These are phyloP conservation scores for Adoxophyes honmai DNA, from an alignment of 1,140 invertebrate species.

Conservation along the genomic window DNA sequence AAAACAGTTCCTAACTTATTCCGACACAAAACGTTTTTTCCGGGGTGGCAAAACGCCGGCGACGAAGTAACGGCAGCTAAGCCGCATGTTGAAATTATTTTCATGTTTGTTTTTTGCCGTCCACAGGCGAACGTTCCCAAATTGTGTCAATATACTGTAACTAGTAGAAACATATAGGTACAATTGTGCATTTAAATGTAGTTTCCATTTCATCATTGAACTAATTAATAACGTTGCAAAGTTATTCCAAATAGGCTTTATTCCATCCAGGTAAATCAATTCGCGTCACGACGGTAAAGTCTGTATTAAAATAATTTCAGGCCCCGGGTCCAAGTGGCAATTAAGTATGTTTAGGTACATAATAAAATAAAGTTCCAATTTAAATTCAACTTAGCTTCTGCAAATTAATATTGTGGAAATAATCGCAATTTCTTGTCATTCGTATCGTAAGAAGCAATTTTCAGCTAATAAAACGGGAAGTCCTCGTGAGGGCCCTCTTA, in stretches of 20 bases:
- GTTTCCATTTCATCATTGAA: too few species aligned
- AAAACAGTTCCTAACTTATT: neutral
- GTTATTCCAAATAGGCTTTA: too few species aligned
- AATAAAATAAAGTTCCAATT: too few species aligned
- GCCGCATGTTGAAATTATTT: constrained; percentile 22
- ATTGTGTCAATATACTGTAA: constrained; percentile 30
- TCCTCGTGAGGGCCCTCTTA: neutral
- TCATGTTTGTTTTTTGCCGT: constrained; percentile 26
- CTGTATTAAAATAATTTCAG: too few species aligned
- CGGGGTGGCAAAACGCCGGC: neutral
- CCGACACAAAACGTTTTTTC: neutral
- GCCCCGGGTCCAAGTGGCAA: too few species aligned
- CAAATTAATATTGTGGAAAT: neutral
- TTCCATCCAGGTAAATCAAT: too few species aligned
- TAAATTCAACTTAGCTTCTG: neutral
- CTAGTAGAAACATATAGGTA: neutral
- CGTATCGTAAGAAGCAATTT: neutral
- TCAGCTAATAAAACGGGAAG: neutral
- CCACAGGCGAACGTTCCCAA: constrained; percentile 29
- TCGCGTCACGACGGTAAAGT: too few species aligned
- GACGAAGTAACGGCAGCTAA: neutral
- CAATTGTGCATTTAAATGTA: too few species aligned
- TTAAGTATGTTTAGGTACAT: too few species aligned
- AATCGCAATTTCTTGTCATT: constrained; percentile 1
- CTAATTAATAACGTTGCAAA: too few species aligned